Conservation (phyloP, 2,888 invertebrate species). For the Eilema depressum region DNA sequence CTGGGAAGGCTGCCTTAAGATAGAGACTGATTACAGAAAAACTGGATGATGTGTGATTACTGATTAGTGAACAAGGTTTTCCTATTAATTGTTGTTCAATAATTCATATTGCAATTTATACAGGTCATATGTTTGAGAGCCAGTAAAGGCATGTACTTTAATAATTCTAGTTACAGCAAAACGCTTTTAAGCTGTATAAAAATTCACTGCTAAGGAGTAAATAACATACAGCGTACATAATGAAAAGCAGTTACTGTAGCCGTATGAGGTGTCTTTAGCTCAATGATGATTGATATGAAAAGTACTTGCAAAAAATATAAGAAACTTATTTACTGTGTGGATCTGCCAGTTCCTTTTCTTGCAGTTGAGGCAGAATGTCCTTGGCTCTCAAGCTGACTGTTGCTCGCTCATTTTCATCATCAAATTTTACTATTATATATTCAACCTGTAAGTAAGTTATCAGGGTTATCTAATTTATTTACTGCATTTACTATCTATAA, state of each 20-base stretch:
- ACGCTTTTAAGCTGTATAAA: background rate
- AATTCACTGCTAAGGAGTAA: no score
- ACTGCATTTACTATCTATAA: background rate
- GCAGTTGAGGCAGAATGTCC: constrained; percentile 92
- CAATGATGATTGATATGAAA: background rate
- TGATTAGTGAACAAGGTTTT: no score
- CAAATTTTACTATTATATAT: constrained; percentile 98
- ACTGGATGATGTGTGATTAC: background rate
- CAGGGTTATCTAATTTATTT: background rate
- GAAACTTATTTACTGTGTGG: constrained; percentile 87
- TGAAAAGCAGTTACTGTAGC: background rate
- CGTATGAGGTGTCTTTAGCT: background rate
- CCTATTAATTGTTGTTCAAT: no score
- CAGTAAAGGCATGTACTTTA: no score
- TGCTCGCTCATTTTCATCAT: constrained; percentile 93
- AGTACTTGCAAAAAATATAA: background rate
- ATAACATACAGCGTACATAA: background rate
- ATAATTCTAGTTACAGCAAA: no score
- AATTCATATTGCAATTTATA: no score
- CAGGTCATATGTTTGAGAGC: no score
- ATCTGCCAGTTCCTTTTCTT: constrained; percentile 93
- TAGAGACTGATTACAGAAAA: no score
- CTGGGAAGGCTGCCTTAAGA: background rate
- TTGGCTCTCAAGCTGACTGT: constrained; percentile 95
- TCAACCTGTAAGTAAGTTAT: constrained; percentile 88